These are phyloP conservation scores for Procambarus clarkii DNA, from an alignment of 1,140 invertebrate genomes.

Conservation along the genomic window DNA sequence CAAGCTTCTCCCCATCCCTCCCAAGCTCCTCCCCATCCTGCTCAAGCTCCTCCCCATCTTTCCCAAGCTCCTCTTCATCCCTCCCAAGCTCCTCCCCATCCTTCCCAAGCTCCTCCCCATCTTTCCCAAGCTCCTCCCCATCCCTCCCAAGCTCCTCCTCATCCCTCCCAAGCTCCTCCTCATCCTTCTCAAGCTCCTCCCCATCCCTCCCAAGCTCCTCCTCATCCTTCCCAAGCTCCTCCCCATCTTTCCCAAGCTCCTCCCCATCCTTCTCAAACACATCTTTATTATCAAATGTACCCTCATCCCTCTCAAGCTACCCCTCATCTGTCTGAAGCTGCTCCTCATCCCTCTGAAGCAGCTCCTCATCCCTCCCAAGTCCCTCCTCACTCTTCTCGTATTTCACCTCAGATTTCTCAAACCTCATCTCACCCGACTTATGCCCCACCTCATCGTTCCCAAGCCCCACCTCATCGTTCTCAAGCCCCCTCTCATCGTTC, in stretches of 20 bases:
- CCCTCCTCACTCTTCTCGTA: not conserved
- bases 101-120: too few relatives aligned
- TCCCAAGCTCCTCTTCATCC: too few relatives aligned
- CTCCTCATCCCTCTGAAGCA: conserved; percentile 4
- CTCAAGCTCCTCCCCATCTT: too few relatives aligned
- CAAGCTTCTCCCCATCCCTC: too few relatives aligned
- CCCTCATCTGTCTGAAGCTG: not conserved
- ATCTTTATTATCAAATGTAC: not conserved
- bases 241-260: not conserved
- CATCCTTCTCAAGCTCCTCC: too few relatives aligned
- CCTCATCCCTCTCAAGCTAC: conserved; percentile 2
- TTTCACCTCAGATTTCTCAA: not conserved
- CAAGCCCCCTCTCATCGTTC: not conserved
- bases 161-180: too few relatives aligned
- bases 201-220: too few relatives aligned
- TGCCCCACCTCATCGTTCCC: not conserved
- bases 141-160: too few relatives aligned
- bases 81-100: too few relatives aligned
- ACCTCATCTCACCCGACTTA: not conserved
- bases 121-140: too few relatives aligned
- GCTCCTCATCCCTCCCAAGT: conserved; percentile 1
- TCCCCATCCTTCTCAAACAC: not conserved
- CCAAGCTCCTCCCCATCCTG: too few relatives aligned
- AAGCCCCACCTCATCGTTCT: not conserved
- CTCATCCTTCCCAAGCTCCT: not conserved